Conservation (phyloP, 2,113 vertebrate species). For the Zapornia atra region DNA sequence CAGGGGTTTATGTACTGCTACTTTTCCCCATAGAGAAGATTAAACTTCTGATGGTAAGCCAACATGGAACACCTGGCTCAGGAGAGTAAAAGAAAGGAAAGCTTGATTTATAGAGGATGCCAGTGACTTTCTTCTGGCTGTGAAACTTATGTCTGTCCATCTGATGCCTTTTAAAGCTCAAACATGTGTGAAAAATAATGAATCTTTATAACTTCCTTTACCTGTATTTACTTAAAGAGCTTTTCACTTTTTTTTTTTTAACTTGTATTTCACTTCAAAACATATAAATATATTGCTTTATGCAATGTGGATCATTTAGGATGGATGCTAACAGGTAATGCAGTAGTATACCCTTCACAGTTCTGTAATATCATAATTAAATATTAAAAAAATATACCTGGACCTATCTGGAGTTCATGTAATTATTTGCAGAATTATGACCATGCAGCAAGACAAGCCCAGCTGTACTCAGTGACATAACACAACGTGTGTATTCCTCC, state of each 20-base stretch:
- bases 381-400: not conserved
- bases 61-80: not conserved
- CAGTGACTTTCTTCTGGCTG: slow-evolving; percentile 14
- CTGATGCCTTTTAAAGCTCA: slow-evolving; percentile 61
- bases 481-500: not conserved
- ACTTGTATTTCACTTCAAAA: slow-evolving; percentile 20
- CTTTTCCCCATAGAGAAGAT: not conserved
- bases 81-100: slow-evolving; percentile 30
- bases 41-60: not conserved
- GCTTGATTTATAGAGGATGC: slow-evolving; percentile 41
- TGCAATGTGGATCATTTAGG: not conserved
- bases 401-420: not conserved
- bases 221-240: not conserved
- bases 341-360: not conserved
- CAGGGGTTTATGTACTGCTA: not conserved
- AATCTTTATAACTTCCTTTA: slow-evolving; percentile 43
- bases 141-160: slow-evolving; percentile 47
- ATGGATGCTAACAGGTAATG: not conserved
- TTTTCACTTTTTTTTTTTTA: not conserved
- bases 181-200: slow-evolving; percentile 58
- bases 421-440: not conserved
- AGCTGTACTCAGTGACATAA: not conserved
- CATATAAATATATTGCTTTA: not conserved
- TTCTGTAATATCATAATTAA: not conserved
- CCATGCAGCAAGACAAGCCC: not conserved